Percentiles rank a stretch among this genome's conserved stretches.
Conservation (phyloP, 2,888 invertebrate genomes). For the Matsumyia berberina region DNA sequence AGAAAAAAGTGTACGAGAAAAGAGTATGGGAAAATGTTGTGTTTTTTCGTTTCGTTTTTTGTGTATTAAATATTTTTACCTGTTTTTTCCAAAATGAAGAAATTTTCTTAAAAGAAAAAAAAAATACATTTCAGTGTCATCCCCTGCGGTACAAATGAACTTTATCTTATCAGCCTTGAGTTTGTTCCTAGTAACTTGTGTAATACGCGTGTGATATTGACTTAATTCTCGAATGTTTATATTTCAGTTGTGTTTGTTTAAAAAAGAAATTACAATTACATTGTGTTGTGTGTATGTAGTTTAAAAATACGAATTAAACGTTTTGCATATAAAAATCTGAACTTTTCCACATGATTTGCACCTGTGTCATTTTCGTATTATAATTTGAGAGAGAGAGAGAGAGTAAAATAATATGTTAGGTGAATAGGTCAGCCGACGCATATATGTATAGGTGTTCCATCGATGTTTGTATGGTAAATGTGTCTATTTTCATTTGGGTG, state of each 20-base stretch:
- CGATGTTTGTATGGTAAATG: conserved; percentile 4
- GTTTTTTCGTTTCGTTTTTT: neutral
- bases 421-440: conserved; percentile 17
- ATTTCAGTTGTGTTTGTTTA: conserved; percentile 2
- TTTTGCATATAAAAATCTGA: neutral
- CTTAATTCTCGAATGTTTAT: neutral
- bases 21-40: conserved; percentile 14
- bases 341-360: conserved; percentile 34
- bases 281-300: conserved; percentile 1
- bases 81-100: conserved; percentile 1
- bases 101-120: conserved; percentile 1
- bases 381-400: neutral
- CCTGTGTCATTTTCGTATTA: conserved; percentile 47
- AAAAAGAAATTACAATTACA: conserved; percentile 5
- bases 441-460: neutral
- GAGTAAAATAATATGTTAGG: conserved; percentile 17
- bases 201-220: neutral
- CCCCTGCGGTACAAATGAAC: neutral
- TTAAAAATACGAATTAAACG: conserved; percentile 7
- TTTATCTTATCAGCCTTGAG: conserved; percentile 22
- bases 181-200: conserved; percentile 2
- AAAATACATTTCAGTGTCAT: neutral
- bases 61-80: neutral
- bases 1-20: conserved; percentile 24
- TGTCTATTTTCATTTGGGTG: conserved; percentile 21